Evolutionary conservation across 1,140 invertebrate species (phyloP).

Genomic region (silkworm (Bombyx mori)): DNA sequence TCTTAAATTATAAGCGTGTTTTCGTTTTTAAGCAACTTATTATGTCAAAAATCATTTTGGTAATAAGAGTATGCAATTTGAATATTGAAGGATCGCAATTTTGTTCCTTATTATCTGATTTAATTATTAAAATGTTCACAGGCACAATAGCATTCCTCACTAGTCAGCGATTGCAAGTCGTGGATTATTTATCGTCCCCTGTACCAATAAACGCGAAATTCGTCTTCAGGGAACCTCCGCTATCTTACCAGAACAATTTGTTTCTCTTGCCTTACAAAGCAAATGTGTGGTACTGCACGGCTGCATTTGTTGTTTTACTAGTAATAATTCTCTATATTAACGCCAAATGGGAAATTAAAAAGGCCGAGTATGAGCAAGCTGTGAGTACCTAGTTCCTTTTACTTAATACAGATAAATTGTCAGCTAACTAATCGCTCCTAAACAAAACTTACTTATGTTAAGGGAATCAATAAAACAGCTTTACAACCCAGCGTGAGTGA

Average conservation of each 20-base stretch:
- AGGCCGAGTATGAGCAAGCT: not conserved
- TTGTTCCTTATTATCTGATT: not conserved
- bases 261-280: slow-evolving; percentile 74
- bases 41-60: no score
- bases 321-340: slow-evolving; percentile 49
- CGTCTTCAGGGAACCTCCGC: slow-evolving; percentile 74
- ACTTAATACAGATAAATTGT: no score
- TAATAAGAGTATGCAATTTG: no score
- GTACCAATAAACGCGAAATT: slow-evolving; percentile 70
- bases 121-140: slow-evolving; percentile 20
- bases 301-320: slow-evolving; percentile 61
- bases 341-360: slow-evolving; percentile 45
- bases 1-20: no score
- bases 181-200: slow-evolving; percentile 73
- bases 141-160: slow-evolving; percentile 72
- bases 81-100: no score
- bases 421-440: not conserved
- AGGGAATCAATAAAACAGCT: not conserved
- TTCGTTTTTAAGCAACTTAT: no score
- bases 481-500: slow-evolving; percentile 38
- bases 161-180: slow-evolving; percentile 63
- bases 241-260: slow-evolving; percentile 76
- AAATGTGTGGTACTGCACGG: slow-evolving; percentile 72
- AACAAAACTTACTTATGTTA: no score
- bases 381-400: not conserved